Conservation (phyloP, 2,888 invertebrate species). For the Epinotia demarniana region DNA sequence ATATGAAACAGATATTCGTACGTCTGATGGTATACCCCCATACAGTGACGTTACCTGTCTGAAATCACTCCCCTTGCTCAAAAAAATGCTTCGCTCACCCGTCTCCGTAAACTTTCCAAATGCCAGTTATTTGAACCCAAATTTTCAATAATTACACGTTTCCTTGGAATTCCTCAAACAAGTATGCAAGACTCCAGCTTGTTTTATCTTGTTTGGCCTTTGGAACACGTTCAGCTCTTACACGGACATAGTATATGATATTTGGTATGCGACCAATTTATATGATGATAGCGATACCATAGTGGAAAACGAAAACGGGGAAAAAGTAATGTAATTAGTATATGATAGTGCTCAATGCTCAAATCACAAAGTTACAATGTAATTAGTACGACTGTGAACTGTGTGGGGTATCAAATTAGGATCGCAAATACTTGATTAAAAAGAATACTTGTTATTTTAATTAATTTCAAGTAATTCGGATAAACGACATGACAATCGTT, state of each 20-base stretch:
- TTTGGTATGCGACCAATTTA: conserved; percentile 32
- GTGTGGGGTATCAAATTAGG: no score
- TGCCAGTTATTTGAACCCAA: neutral
- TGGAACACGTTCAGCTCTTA: neutral
- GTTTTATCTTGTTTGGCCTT: neutral
- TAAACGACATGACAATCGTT: conserved; percentile 21
- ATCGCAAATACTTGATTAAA: conserved; percentile 36
- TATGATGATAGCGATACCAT: no score
- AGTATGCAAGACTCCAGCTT: neutral
- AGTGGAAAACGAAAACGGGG: no score
- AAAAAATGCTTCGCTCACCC: neutral
- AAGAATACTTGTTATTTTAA: conserved; percentile 33
- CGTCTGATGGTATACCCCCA: no score
- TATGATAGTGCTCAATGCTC: no score
- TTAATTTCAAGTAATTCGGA: conserved; percentile 13
- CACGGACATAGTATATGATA: neutral
- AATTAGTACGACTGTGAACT: no score
- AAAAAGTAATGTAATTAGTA: no score
- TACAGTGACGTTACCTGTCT: no score
- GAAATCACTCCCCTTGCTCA: neutral
- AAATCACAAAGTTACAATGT: no score
- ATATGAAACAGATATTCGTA: no score
- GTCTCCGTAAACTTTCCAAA: neutral
- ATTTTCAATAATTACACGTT: neutral
- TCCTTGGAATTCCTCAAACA: neutral